A percentile compares a stretch with the other conserved stretches of the same genome.
Evolutionary conservation across 2,113 vertebrate species (phyloP).

Genomic region (Piaya cayana): DNA sequence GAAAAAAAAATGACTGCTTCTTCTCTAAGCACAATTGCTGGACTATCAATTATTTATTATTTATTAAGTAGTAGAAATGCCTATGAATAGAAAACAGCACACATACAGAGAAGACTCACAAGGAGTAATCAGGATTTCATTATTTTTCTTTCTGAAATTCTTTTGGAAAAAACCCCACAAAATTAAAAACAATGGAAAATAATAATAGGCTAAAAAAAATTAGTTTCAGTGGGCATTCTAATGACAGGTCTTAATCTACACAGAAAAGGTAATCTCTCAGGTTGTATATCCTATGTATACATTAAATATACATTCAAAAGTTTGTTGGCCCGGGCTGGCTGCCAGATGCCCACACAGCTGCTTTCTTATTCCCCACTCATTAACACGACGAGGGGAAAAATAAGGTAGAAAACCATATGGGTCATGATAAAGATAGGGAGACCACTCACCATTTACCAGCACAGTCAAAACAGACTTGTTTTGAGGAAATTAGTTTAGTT

Average conservation of each 20-base stretch:
- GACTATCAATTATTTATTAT: background rate
- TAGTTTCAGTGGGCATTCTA: background rate
- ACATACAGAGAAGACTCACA: background rate
- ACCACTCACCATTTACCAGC: accelerated
- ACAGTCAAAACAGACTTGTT: background rate
- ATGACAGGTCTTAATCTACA: background rate
- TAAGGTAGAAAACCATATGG: background rate
- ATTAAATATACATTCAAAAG: background rate
- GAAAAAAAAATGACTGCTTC: background rate
- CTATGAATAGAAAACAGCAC: background rate
- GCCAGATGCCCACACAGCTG: background rate
- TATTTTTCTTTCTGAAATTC: background rate
- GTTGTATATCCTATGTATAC: background rate
- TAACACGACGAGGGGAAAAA: background rate
- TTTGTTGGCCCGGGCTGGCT: background rate
- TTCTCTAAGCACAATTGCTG: background rate
- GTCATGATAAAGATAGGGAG: background rate
- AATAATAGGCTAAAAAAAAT: background rate
- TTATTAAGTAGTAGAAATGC: background rate
- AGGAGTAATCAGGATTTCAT: background rate
- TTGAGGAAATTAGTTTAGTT: background rate
- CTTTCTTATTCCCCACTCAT: background rate
- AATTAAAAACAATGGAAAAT: background rate
- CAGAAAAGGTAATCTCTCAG: background rate
- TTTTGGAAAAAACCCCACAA: background rate